These are phyloP conservation scores for Rhynchophorus ferrugineus DNA, from an alignment of 1,140 invertebrate genomes.

Conservation along the genomic window DNA sequence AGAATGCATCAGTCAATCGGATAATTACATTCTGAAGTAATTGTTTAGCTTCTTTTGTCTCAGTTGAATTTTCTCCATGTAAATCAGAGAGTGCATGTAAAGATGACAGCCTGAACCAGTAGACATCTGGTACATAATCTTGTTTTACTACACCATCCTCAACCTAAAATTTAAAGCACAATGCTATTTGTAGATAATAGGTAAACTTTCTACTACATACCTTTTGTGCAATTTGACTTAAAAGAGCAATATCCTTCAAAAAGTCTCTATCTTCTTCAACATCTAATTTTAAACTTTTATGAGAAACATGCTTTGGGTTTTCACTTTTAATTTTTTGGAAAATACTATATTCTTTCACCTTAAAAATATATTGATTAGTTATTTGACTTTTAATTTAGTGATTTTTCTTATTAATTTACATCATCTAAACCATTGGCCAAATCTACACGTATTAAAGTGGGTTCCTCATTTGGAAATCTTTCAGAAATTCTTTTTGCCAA, in stretches of 20 bases:
- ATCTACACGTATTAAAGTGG: constrained; percentile 55
- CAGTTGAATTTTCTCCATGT: constrained; percentile 59
- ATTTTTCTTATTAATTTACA: constrained; percentile 45
- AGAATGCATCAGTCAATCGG: constrained; percentile 51
- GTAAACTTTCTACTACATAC: constrained; percentile 31
- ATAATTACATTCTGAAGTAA: constrained; percentile 52
- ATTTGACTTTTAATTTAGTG: neutral
- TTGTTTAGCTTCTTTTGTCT: constrained; percentile 58
- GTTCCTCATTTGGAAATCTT: constrained; percentile 48
- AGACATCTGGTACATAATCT: constrained; percentile 56
- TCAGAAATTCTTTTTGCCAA: constrained; percentile 50
- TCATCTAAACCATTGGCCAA: constrained; percentile 56
- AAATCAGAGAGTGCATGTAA: constrained; percentile 55
- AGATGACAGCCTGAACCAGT: constrained; percentile 56
- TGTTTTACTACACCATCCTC: constrained; percentile 42
- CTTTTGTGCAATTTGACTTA: constrained; percentile 54
- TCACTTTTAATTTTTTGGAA: constrained; percentile 46
- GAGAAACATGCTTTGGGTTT: constrained; percentile 40
- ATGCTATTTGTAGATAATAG: constrained; percentile 6
- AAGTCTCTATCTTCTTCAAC: constrained; percentile 58
- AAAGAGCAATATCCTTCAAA: constrained; percentile 54
- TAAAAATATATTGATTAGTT: constrained; percentile 29
- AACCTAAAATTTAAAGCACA: constrained; percentile 19
- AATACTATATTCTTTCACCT: constrained; percentile 41
- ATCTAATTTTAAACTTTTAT: constrained; percentile 48